These are phyloP conservation scores for Mamestra brassicae DNA, from an alignment of 2,888 invertebrate genomes.

Conservation along the genomic window DNA sequence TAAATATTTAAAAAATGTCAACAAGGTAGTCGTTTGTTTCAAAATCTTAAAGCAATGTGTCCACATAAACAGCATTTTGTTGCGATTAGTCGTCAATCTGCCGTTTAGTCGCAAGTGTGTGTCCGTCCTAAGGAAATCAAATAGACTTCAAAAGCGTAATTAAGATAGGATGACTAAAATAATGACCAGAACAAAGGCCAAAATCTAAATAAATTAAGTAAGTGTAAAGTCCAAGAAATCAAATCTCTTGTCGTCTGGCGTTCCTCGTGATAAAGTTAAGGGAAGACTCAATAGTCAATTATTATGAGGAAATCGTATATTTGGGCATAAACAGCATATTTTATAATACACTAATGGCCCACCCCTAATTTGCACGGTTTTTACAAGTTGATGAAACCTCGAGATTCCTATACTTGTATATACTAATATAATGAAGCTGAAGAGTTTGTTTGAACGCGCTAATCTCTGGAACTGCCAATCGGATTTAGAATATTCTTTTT, in stretches of 20 bases:
- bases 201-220: background rate
- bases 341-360: background rate
- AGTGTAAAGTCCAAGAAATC: background rate
- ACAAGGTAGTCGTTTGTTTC: too few species aligned
- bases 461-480: too few species aligned
- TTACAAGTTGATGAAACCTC: too few species aligned
- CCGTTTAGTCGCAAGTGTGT: conserved; percentile 27
- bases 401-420: too few species aligned
- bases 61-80: background rate
- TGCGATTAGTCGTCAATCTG: background rate
- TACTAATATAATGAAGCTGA: too few species aligned
- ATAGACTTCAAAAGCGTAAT: conserved; percentile 24
- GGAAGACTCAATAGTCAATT: background rate
- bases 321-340: background rate
- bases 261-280: background rate
- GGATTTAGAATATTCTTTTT: too few species aligned
- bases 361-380: background rate
- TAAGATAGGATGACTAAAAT: background rate
- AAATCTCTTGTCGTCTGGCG: background rate
- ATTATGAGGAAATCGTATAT: background rate
- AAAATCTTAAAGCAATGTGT: background rate
- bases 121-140: background rate
- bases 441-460: too few species aligned
- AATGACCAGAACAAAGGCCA: background rate
- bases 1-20: too few species aligned